Conservation (phyloP, 2,797 vertebrate genomes). For the Lithobates pipiens region DNA sequence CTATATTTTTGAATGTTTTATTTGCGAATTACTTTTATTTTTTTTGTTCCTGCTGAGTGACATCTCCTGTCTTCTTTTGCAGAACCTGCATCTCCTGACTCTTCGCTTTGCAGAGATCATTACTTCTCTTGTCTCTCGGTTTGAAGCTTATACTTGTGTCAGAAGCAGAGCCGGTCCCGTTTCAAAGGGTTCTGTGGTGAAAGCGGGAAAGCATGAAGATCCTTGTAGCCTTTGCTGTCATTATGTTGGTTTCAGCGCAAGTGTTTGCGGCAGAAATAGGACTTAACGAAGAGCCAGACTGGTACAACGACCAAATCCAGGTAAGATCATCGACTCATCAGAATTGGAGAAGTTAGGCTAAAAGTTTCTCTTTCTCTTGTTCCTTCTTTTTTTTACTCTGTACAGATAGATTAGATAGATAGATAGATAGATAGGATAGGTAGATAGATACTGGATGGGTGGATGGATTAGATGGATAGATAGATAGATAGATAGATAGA, state of each 20-base stretch:
- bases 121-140: neutral
- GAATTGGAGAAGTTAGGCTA: neutral
- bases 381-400: no score
- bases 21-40: neutral
- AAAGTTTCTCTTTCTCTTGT: no score
- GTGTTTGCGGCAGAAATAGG: conserved; percentile 78
- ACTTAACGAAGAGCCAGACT: conserved; percentile 79
- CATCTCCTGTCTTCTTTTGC: conserved; percentile 7
- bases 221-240: conserved; percentile 77
- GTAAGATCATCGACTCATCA: conserved; percentile 72
- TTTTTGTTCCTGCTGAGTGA: neutral
- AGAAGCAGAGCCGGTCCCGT: neutral
- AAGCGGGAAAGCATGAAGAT: conserved; percentile 80
- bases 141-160: conserved; percentile 11
- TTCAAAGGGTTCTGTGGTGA: neutral
- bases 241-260: conserved; percentile 77
- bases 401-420: neutral
- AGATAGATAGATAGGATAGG: neutral
- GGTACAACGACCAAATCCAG: conserved; percentile 79
- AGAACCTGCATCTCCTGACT: conserved; percentile 6
- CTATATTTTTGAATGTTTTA: neutral
- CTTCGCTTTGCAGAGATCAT: neutral
- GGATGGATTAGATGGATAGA: neutral
- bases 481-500: neutral
- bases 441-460: no score